Conservation (phyloP, 2,113 vertebrate genomes). For the Anolis carolinensis region DNA sequence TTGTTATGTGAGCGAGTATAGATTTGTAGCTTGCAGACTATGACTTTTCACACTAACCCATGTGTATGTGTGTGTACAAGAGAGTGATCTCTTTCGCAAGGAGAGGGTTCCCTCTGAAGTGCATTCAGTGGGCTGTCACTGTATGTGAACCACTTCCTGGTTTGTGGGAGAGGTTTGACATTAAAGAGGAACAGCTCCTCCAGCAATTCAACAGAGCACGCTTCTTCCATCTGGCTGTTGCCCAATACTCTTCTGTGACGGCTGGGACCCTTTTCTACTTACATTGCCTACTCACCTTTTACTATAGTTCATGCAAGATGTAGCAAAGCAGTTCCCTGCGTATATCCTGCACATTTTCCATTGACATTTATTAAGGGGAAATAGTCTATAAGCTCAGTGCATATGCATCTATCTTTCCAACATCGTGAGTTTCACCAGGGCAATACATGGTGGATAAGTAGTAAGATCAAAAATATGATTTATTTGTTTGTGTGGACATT, state of each 20-base stretch:
- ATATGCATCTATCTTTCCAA: not conserved
- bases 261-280: not conserved
- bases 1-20: not conserved
- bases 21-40: not conserved
- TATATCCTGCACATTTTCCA: not conserved
- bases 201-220: not conserved
- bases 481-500: not conserved
- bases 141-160: not conserved
- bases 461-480: not conserved
- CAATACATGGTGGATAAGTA: not conserved
- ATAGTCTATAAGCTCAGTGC: not conserved
- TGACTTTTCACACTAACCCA: not conserved
- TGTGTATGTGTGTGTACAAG: not conserved
- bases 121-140: not conserved
- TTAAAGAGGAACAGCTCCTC: slow-evolving; percentile 6
- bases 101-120: not conserved
- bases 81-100: not conserved
- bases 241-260: not conserved
- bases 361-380: not conserved
- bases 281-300: not conserved
- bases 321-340: not conserved
- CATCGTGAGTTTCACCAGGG: not conserved
- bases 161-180: not conserved
- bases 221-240: not conserved
- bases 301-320: not conserved